Conservation (phyloP, 2,888 invertebrate species). For the Chrysolina oricalcia region DNA sequence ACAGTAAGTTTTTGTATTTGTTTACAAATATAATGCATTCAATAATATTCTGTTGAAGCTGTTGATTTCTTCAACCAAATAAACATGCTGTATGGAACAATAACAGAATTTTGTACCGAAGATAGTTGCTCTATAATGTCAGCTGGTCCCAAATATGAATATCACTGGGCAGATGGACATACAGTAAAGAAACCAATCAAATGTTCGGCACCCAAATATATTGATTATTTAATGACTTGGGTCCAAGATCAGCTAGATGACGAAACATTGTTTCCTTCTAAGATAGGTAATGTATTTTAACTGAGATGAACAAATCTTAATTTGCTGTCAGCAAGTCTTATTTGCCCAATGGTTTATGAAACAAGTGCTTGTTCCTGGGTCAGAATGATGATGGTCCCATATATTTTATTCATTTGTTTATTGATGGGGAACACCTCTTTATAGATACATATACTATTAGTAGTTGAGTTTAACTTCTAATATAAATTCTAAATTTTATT, state of each 20-base stretch:
- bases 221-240: conserved; percentile 99
- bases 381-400: too few relatives aligned
- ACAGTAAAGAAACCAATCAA: conserved; percentile 99
- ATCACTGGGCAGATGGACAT: conserved; percentile 99
- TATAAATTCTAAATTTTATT: too few relatives aligned
- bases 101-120: conserved; percentile 99
- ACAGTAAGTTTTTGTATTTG: conserved; percentile 83
- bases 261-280: conserved; percentile 97
- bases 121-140: conserved; percentile 99
- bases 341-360: not conserved
- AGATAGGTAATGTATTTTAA: conserved; percentile 81
- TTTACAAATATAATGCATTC: not conserved
- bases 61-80: conserved; percentile 99
- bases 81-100: conserved; percentile 99
- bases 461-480: too few relatives aligned
- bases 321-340: not conserved
- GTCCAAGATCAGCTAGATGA: conserved; percentile 99
- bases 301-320: not conserved
- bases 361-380: too few relatives aligned
- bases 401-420: too few relatives aligned
- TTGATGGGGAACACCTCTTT: too few relatives aligned
- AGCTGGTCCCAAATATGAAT: conserved; percentile 99
- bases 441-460: too few relatives aligned
- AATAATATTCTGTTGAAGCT: conserved; percentile 76
- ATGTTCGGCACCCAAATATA: conserved; percentile 99